These are phyloP conservation scores for Salvelinus sp. DNA, from an alignment of 2,113 vertebrate genomes.

Conservation along the genomic window DNA sequence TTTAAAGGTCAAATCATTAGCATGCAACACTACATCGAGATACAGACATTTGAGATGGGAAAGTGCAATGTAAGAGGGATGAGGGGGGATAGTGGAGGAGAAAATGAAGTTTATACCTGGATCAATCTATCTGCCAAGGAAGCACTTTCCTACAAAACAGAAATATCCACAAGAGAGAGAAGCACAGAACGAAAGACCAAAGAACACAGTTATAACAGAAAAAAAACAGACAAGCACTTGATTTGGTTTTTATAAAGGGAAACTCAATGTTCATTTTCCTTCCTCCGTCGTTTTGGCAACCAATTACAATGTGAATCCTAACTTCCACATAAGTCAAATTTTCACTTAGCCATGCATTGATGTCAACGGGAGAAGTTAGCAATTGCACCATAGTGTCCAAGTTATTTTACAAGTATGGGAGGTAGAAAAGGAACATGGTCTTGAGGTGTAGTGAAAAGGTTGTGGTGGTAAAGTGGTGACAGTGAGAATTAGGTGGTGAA, in stretches of 20 bases:
- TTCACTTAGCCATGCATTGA: neutral
- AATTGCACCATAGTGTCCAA: too few species aligned
- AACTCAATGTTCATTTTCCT: constrained; percentile 80
- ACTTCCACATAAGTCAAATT: neutral
- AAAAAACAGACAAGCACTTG: constrained; percentile 63
- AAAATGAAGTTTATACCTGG: constrained; percentile 89
- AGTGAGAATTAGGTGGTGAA: constrained; percentile 43
- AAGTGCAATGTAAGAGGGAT: constrained; percentile 28
- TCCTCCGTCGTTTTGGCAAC: constrained; percentile 43
- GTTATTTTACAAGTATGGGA: constrained; percentile 17
- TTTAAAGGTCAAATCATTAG: constrained; percentile 33
- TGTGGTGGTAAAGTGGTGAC: constrained; percentile 43
- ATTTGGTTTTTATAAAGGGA: constrained; percentile 65
- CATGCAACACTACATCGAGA: constrained; percentile 59
- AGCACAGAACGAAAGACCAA: constrained; percentile 73
- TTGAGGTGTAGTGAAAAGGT: constrained; percentile 40
- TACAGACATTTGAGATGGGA: constrained; percentile 5
- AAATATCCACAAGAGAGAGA: constrained; percentile 80
- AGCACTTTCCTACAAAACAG: constrained; percentile 99
- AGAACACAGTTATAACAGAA: constrained; percentile 71
- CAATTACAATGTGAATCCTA: neutral
- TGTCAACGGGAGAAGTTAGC: neutral
- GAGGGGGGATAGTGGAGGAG: constrained; percentile 33
- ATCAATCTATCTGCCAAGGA: constrained; percentile 99
- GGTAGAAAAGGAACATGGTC: constrained; percentile 77